A percentile compares a stretch with the other conserved stretches of the same genome.
These are phyloP conservation scores for Pollenia amentaria DNA, from an alignment of 2,888 invertebrate species.

Conservation along the genomic window DNA sequence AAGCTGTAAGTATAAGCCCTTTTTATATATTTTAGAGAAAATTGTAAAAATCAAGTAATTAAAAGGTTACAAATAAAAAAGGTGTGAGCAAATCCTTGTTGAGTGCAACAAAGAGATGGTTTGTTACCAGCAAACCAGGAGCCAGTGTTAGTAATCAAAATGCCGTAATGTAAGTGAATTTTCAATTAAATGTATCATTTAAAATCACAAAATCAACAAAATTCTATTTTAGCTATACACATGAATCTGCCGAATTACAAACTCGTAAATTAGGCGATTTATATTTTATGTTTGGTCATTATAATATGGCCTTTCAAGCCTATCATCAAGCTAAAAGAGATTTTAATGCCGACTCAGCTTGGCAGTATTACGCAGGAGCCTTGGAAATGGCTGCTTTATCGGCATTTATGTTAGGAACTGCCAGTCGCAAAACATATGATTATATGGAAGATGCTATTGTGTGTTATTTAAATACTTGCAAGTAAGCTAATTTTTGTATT, in stretches of 20 bases:
- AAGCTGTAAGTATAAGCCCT: slow-evolving; percentile 86
- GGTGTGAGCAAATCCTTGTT: slow-evolving; percentile 96
- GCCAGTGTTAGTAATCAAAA: slow-evolving; percentile 88
- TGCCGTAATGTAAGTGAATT: slow-evolving; percentile 91
- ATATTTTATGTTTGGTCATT: slow-evolving; percentile 98
- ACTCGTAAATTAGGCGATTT: slow-evolving; percentile 96
- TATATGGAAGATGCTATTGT: slow-evolving; percentile 98
- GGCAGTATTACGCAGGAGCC: slow-evolving; percentile 98
- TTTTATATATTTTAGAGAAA: not conserved
- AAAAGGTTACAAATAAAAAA: slow-evolving; percentile 92
- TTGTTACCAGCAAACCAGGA: slow-evolving; percentile 95
- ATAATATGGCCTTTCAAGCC: slow-evolving; percentile 95
- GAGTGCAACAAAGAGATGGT: slow-evolving; percentile 98
- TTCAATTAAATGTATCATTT: not conserved
- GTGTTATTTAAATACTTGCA: slow-evolving; percentile 95
- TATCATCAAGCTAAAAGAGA: slow-evolving; percentile 99
- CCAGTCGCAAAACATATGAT: slow-evolving; percentile 91
- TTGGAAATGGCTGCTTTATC: slow-evolving; percentile 98
- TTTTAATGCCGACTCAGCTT: slow-evolving; percentile 98
- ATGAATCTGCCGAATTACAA: slow-evolving; percentile 95
- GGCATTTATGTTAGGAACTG: slow-evolving; percentile 94
- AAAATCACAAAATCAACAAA: not conserved
- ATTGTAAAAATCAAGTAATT: not conserved
- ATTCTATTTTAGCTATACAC: slow-evolving; percentile 87
- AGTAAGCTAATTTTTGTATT: slow-evolving; percentile 85